These are phyloP conservation scores for Lasioglossum pauxillum DNA, from an alignment of 2,888 invertebrate genomes.

Conservation along the genomic window DNA sequence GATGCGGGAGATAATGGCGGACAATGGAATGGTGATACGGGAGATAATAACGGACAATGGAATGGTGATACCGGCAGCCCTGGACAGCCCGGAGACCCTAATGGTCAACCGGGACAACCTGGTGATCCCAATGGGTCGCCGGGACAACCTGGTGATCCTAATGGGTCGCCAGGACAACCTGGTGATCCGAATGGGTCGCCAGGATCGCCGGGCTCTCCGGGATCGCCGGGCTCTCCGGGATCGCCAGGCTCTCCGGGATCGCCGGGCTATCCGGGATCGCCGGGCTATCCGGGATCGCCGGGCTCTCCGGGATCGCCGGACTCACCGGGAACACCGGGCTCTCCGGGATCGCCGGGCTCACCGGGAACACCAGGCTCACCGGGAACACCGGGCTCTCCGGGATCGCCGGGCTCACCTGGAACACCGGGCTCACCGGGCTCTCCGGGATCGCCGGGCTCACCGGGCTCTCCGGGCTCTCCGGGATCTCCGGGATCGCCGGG, in stretches of 20 bases:
- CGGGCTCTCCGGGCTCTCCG: conserved; percentile 41
- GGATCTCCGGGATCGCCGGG: conserved; percentile 58
- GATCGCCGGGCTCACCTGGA: conserved; percentile 50
- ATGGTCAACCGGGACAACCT: conserved; percentile 71
- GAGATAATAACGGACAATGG: conserved; percentile 60
- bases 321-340: conserved; percentile 45
- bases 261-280: conserved; percentile 28
- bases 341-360: neutral
- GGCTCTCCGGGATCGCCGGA: conserved; percentile 35
- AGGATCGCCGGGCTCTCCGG: neutral
- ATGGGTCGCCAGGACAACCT: conserved; percentile 55
- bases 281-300: conserved; percentile 45
- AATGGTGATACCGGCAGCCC: conserved; percentile 62
- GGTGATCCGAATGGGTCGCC: conserved; percentile 66
- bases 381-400: conserved; percentile 41
- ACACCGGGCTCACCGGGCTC: conserved; percentile 47
- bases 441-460: conserved; percentile 55
- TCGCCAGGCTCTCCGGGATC: conserved; percentile 50
- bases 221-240: conserved; percentile 48
- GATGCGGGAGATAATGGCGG: conserved; percentile 65
- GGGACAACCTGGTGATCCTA: conserved; percentile 49
- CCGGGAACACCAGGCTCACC: conserved; percentile 35
- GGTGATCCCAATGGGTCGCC: conserved; percentile 66
- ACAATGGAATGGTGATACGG: conserved; percentile 64
- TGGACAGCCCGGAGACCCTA: conserved; percentile 60